Conservation (phyloP, 2,113 vertebrate species). For the Trogon melanurus region DNA sequence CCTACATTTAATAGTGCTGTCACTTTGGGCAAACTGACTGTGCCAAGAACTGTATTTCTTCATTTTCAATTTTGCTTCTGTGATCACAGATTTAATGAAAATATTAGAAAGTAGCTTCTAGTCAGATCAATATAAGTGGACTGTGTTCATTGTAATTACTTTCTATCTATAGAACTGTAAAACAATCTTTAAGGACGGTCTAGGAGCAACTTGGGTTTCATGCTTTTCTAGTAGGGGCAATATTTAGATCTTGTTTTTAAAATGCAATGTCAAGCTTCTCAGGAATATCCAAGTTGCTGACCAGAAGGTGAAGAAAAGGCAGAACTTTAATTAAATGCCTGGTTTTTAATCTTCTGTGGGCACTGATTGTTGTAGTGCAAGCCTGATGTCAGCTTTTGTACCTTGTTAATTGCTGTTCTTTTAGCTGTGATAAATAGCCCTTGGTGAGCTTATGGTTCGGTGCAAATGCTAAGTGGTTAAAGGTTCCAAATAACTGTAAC, state of each 20-base stretch:
- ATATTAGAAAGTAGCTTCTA: conserved; percentile 2
- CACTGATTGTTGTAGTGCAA: not conserved
- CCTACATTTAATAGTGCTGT: not conserved
- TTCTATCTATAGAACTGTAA: conserved; percentile 47
- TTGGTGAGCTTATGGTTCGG: not conserved
- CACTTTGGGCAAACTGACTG: not conserved
- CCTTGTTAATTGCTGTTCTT: not conserved
- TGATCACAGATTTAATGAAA: conserved; percentile 14
- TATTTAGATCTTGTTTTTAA: conserved; percentile 22
- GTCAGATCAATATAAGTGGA: not conserved
- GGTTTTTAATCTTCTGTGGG: not conserved
- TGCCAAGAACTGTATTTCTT: not conserved
- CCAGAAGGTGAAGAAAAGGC: not conserved
- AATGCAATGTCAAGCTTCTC: not conserved
- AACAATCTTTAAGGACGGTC: not conserved
- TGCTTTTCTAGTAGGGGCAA: not conserved
- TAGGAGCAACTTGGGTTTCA: not conserved
- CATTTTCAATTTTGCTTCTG: not conserved
- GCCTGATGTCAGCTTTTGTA: not conserved
- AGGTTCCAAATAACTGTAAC: not conserved
- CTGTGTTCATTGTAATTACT: conserved; percentile 1
- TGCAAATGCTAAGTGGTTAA: conserved; percentile 8
- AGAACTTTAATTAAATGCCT: conserved; percentile 6
- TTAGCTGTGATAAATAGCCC: not conserved
- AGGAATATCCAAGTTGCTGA: not conserved